phyloP scores from a whole-genome alignment of 2,888 invertebrate species.

The Allacma fusca region DNA sequence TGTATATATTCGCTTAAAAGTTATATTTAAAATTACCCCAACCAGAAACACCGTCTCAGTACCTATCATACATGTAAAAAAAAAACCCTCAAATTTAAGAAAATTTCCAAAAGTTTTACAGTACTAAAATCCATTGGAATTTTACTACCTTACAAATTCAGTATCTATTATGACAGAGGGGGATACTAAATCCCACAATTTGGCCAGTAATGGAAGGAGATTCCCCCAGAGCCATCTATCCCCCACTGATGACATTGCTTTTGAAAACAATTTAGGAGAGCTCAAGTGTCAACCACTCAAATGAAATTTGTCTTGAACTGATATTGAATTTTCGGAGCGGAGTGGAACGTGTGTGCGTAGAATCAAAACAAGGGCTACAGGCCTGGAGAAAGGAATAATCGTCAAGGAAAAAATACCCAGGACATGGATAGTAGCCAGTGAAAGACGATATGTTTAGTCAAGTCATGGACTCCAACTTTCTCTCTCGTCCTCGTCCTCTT shows the following conservation, averaged over 20 bases:
- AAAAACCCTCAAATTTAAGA: no score
- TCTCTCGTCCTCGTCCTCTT: no score
- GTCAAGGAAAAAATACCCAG: not conserved
- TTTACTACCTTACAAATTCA: no score
- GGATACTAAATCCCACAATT: no score
- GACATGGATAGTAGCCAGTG: conserved; percentile 16
- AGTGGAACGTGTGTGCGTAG: conserved; percentile 5
- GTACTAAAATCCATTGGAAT: no score
- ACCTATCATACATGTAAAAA: no score
- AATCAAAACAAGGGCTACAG: conserved; percentile 5
- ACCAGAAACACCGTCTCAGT: no score
- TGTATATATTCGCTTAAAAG: no score
- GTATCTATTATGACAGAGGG: no score
- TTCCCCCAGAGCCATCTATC: not conserved
- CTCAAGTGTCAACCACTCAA: conserved; percentile 16
- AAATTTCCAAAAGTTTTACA: no score
- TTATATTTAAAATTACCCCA: no score
- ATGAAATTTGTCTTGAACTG: conserved; percentile 16
- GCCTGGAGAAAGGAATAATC: not conserved
- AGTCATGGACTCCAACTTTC: conserved; percentile 7
- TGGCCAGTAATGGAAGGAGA: no score
- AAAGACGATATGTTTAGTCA: conserved; percentile 12
- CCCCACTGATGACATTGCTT: not conserved
- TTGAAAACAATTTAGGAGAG: conserved; percentile 5
- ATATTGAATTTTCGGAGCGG: conserved; percentile 2